These are phyloP conservation scores for Silurus asotus DNA, from an alignment of 2,113 vertebrate genomes.

Conservation along the genomic window DNA sequence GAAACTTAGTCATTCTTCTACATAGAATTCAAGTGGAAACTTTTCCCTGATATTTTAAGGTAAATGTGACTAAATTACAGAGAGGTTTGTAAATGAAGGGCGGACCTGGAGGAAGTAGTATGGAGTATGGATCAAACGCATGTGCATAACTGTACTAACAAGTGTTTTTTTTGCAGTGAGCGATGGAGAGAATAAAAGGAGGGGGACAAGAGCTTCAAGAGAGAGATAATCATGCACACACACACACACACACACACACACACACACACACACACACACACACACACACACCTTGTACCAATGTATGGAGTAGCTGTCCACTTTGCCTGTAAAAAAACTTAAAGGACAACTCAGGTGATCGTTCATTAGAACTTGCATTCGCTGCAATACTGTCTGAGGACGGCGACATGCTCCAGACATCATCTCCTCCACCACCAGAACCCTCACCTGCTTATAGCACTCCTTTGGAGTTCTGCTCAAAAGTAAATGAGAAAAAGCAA, in stretches of 20 bases:
- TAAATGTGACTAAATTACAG: too few relatives aligned
- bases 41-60: background rate
- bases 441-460: slow-evolving; percentile 61
- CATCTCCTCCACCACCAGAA: slow-evolving; percentile 56
- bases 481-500: background rate
- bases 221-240: too few relatives aligned
- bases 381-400: background rate
- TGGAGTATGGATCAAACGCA: too few relatives aligned
- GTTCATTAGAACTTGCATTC: background rate
- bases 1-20: background rate
- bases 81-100: too few relatives aligned
- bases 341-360: slow-evolving; percentile 78
- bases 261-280: background rate
- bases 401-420: slow-evolving; percentile 46
- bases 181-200: too few relatives aligned
- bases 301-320: slow-evolving; percentile 62
- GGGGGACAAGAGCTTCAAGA: too few relatives aligned
- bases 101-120: too few relatives aligned
- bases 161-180: too few relatives aligned
- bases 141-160: too few relatives aligned
- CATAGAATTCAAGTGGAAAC: background rate
- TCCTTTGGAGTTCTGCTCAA: slow-evolving; percentile 57
- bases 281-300: slow-evolving; percentile 80
- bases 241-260: background rate
- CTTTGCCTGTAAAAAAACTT: slow-evolving; percentile 63